phyloP scores from a whole-genome alignment of 2,113 vertebrate genomes.

The Lophius piscatorius region DNA sequence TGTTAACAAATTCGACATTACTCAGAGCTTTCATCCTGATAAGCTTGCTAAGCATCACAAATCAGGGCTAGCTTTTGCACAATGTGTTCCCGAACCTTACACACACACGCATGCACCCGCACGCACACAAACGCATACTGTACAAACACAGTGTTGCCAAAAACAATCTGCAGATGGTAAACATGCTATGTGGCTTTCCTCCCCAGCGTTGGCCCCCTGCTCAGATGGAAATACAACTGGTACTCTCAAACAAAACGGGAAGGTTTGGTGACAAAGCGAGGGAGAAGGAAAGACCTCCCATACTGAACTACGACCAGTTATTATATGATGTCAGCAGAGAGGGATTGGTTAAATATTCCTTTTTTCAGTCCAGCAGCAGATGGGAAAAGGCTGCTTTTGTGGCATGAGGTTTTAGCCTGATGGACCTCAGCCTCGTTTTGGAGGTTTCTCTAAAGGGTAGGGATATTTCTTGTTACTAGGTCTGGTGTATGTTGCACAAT shows the following conservation, averaged over 20 bases:
- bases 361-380: too few species aligned
- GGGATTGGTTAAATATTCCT: too few species aligned
- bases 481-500: too few species aligned
- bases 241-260: conserved; percentile 36
- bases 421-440: too few species aligned
- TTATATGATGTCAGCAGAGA: conserved; percentile 21
- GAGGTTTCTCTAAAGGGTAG: too few species aligned
- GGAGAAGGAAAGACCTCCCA: not conserved
- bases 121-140: too few species aligned
- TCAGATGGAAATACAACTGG: too few species aligned
- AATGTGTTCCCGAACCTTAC: too few species aligned
- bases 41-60: conserved; percentile 29
- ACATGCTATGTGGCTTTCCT: conserved; percentile 41
- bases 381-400: too few species aligned
- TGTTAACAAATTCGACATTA: conserved; percentile 55
- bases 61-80: conserved; percentile 35
- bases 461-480: too few species aligned
- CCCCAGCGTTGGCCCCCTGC: conserved; percentile 12
- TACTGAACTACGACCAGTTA: conserved; percentile 1
- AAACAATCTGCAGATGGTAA: conserved; percentile 58
- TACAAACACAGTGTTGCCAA: conserved; percentile 29
- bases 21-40: conserved; percentile 36
- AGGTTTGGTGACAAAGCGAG: conserved; percentile 4
- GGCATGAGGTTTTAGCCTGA: too few species aligned
- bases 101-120: conserved; percentile 17